Conservation (phyloP, 2,888 invertebrate genomes). For the Parnassius mnemosyne region DNA sequence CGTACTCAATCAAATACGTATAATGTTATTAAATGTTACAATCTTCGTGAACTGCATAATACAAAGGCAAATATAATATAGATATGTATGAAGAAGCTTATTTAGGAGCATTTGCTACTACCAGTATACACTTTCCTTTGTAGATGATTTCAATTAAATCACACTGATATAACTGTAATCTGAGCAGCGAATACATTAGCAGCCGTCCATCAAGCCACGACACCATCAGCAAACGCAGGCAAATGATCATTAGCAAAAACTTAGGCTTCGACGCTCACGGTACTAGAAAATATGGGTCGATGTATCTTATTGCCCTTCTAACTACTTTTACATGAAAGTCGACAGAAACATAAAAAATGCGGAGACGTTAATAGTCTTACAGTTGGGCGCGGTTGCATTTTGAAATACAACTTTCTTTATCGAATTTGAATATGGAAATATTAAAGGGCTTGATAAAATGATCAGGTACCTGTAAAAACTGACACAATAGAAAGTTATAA, state of each 20-base stretch:
- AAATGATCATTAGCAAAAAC: slow-evolving; percentile 34
- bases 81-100: neutral
- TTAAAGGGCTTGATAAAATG: too few species aligned
- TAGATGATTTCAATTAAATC: slow-evolving; percentile 30
- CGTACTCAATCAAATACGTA: too few species aligned
- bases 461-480: too few species aligned
- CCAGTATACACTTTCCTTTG: slow-evolving; percentile 19
- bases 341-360: slow-evolving; percentile 17
- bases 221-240: slow-evolving; percentile 27
- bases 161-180: slow-evolving; percentile 21
- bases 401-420: slow-evolving; percentile 18
- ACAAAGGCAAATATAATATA: too few species aligned
- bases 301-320: slow-evolving; percentile 31
- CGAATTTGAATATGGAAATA: too few species aligned
- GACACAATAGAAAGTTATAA: too few species aligned
- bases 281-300: slow-evolving; percentile 25
- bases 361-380: slow-evolving; percentile 3
- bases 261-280: slow-evolving; percentile 26
- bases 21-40: too few species aligned
- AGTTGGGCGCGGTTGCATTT: slow-evolving; percentile 8
- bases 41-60: too few species aligned
- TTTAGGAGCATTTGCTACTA: neutral
- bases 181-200: slow-evolving; percentile 25
- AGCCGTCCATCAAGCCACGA: slow-evolving; percentile 28
- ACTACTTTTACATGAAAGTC: slow-evolving; percentile 14